These are phyloP conservation scores for Emmelina monodactyla DNA, from an alignment of 2,888 invertebrate genomes.

Conservation along the genomic window DNA sequence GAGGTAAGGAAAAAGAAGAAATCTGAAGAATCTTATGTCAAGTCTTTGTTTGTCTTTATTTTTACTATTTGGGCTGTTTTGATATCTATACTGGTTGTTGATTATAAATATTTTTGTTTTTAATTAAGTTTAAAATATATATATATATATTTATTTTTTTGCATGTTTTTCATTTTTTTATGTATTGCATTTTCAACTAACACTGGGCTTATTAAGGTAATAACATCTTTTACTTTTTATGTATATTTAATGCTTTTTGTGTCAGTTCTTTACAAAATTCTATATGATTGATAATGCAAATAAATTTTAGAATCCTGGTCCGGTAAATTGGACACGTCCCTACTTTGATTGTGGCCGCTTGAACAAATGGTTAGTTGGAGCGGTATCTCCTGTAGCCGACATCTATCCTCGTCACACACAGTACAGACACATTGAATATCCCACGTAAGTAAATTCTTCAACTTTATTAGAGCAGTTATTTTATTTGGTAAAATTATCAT, in stretches of 20 bases:
- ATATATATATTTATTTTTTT: not conserved
- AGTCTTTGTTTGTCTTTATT: no score
- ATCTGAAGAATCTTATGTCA: no score
- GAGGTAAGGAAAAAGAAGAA: no score
- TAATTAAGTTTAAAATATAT: not conserved
- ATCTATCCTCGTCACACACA: slow-evolving; percentile 93
- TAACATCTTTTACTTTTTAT: no score
- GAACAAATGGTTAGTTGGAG: slow-evolving; percentile 95
- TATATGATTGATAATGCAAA: no score
- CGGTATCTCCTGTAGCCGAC: slow-evolving; percentile 94
- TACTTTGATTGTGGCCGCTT: slow-evolving; percentile 96
- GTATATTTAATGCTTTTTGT: no score
- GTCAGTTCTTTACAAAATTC: no score
- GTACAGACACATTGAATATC: slow-evolving; percentile 92
- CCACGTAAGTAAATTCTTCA: slow-evolving; percentile 81
- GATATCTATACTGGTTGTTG: slow-evolving; percentile 10
- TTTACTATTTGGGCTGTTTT: no score
- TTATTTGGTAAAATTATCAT: not conserved
- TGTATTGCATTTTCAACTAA: no score
- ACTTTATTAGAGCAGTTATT: no score
- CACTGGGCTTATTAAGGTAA: no score
- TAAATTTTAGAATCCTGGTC: slow-evolving; percentile 71
- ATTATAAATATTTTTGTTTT: not conserved
- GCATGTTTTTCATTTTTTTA: no score
- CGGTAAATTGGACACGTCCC: slow-evolving; percentile 92